Evolutionary conservation across 2,888 invertebrate genomes (phyloP), one percentile per base, ranked within the genome.

Genomic region (Chaitophorus viminalis): DNA sequence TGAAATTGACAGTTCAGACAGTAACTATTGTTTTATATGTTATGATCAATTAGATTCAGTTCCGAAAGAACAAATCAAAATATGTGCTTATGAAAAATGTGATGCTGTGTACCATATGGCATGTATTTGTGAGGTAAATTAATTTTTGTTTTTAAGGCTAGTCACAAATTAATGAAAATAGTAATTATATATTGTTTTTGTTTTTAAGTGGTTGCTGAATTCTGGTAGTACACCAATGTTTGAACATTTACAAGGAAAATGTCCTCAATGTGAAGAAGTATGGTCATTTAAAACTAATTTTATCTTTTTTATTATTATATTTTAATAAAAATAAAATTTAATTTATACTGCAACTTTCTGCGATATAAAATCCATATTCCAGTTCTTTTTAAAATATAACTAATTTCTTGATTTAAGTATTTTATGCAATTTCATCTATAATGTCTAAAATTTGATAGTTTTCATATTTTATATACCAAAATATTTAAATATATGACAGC

Each of bases 201-300:
- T 29, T 68, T 68, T 68, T 68, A 8, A 87, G 86, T 87, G 86
- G 86, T 29, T 87, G 5, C 18, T 79, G 18, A 87, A 87, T 81
- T 87, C 74, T 17, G 86, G 79, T 8, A 87, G 79, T 74, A 87
- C 79, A 39, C 86, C 86, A n/a, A 79, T 79, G 79, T 87, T 79
- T 79, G 72, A 74, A 60, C 86, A 87, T n/a, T 81, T 87, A 21
- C 86, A 81, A 74, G 86, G 86, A n/a, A 79, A 87, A 21, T 87
- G 86, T 74, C 86, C 86, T 60, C 86, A 87, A 36, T 87, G 86
- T 60, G 86, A 87, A 60, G 60, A 74, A 74, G 86, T 87, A 31
- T 52, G 86, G 29, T 18, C 46, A 77, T 29, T 25, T 14, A 72
- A 72, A 82, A n/a, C 4, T 33, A n/a, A 74, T 74, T 72, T 29